Evolutionary conservation across 2,113 vertebrate species (phyloP).

Genomic region (Astur gentilis): DNA sequence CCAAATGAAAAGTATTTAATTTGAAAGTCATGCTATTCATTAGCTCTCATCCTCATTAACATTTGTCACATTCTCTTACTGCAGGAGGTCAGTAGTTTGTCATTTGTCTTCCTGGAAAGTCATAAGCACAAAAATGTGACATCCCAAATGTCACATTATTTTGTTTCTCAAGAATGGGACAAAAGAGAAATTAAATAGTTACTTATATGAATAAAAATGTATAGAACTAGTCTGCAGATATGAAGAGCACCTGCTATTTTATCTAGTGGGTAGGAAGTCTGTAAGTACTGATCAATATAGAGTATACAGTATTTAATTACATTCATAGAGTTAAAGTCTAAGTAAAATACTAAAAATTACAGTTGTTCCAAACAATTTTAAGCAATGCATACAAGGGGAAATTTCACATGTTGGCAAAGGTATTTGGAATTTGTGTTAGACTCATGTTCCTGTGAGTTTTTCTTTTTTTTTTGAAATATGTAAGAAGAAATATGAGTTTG

Average conservation of each 20-base stretch:
- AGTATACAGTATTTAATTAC: background rate
- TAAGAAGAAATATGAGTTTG: background rate
- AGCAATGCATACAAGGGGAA: background rate
- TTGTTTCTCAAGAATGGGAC: background rate
- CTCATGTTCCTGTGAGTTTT: background rate
- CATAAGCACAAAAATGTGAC: background rate
- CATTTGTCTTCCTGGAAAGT: background rate
- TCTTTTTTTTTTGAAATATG: background rate
- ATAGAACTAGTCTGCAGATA: background rate
- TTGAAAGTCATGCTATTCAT: background rate
- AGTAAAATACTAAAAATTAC: background rate
- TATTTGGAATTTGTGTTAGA: background rate
- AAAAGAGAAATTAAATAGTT: background rate
- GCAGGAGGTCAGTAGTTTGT: background rate
- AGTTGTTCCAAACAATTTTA: background rate
- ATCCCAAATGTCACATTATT: background rate
- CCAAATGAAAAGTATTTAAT: background rate
- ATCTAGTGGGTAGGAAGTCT: background rate
- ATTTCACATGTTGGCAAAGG: background rate
- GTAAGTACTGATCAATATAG: background rate
- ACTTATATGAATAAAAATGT: background rate
- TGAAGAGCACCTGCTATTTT: background rate
- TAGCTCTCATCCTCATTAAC: background rate
- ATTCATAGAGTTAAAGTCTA: background rate
- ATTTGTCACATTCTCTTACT: background rate